Percentiles rank a stretch among this genome's conserved stretches.
These are phyloP conservation scores for Cynaeus angustus DNA, from an alignment of 2,888 invertebrate genomes.

Conservation along the genomic window DNA sequence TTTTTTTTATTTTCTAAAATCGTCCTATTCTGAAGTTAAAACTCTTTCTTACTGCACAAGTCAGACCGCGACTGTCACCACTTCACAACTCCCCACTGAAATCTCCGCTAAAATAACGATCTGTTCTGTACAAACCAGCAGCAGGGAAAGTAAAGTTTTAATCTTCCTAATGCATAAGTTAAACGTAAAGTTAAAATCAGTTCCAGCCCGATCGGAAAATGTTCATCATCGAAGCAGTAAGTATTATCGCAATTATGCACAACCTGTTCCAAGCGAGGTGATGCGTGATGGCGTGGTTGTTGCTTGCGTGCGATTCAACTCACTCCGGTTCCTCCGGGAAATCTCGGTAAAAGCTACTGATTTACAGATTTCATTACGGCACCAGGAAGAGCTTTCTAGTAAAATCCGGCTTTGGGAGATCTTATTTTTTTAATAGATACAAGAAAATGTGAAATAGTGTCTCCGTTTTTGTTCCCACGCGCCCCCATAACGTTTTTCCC, in stretches of 20 bases:
- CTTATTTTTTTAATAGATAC: background rate
- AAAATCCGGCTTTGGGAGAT: conserved; percentile 24
- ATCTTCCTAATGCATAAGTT: conserved; percentile 54
- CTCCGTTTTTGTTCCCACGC: conserved; percentile 21
- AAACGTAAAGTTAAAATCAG: conserved; percentile 16
- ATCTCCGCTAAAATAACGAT: conserved; percentile 47
- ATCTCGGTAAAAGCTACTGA: conserved; percentile 53
- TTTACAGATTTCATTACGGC: conserved; percentile 54
- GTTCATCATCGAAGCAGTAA: conserved; percentile 10
- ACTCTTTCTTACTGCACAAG: background rate
- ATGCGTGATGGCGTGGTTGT: conserved; percentile 49
- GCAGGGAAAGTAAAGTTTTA: conserved; percentile 53
- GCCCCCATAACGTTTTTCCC: conserved; percentile 28
- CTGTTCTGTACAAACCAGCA: conserved; percentile 15
- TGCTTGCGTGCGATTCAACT: conserved; percentile 45
- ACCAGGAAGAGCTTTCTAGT: conserved; percentile 35
- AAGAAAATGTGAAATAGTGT: conserved; percentile 8
- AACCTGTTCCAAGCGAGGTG: conserved; percentile 32
- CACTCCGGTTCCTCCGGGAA: conserved; percentile 51
- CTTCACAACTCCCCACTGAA: conserved; percentile 6
- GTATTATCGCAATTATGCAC: conserved; percentile 33
- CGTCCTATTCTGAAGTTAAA: background rate
- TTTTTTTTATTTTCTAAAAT: no score
- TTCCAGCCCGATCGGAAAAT: conserved; percentile 18
- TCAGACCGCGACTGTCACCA: conserved; percentile 3